Evolutionary conservation across 2,797 vertebrate genomes (phyloP), one percentile per base, ranked within the genome.

Genomic region (Schizopygopsis pylzovi): DNA sequence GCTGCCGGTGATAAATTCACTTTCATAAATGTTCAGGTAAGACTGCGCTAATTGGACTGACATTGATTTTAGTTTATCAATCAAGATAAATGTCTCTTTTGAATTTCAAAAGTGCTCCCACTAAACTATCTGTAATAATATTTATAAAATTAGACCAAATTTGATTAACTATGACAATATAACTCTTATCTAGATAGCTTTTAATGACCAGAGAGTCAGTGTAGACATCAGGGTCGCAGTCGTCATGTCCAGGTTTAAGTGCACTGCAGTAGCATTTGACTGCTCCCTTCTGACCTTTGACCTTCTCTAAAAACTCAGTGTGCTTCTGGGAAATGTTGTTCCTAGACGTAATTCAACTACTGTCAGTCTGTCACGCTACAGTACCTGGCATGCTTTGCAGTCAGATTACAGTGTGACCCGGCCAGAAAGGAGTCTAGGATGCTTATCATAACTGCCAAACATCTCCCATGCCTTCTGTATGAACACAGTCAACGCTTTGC

Each of bases 241-340:
- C 6, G 0, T 76, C 75, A 25, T 33, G 56, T 47, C 43, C 68
- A 83, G 67, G 12, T 80, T 87, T 68, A 68, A 80, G n/a, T 67
- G 18, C 82, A 87, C 70, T 15, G 68, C 63, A 79, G 9, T 65
- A 52, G 8, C 54, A 41, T 65, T 52, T 56, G 22, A 81, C 56
- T 33, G 22, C 28, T 39, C 67, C 56, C 22, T 18, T 79, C 25
- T 47, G 65, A 79, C 49, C 22, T 47, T 85, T 77, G 56, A 77
- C 22, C 16, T 84, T 79, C 43, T 83, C 59, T 67, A 67, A 73
- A 73, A 65, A 65, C 4, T 9, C 63, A 71, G 67, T 83, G 72
- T 63, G 39, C 18, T 54, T 82, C 45, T 67, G 77, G 6, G 59
- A 79, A 67, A 67, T 39, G 61, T 43, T 20, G 6, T 67, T 54